Evolutionary conservation across 1,140 invertebrate genomes (phyloP).

Genomic region (Nomia melanderi): DNA sequence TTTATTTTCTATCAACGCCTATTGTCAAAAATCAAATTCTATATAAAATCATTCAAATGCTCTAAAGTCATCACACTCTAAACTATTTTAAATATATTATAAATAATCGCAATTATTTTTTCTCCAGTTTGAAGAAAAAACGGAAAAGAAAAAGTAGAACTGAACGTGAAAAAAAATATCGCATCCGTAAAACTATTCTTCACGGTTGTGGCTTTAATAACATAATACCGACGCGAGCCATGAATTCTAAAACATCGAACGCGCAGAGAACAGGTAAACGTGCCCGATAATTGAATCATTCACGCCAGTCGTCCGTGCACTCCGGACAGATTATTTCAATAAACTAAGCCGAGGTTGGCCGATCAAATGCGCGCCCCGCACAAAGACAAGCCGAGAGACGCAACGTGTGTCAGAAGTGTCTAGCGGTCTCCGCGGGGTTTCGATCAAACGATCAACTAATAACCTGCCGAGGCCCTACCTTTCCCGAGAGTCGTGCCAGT

Average conservation of each 20-base stretch:
- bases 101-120: too few species aligned
- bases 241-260: too few species aligned
- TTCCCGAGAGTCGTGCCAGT: slow-evolving; percentile 66
- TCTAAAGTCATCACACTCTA: too few species aligned
- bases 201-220: too few species aligned
- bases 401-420: slow-evolving; percentile 52
- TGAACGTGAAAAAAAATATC: too few species aligned
- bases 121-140: too few species aligned
- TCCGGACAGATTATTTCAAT: slow-evolving; percentile 22
- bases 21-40: background rate
- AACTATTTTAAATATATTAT: too few species aligned
- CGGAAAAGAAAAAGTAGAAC: too few species aligned
- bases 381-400: slow-evolving; percentile 40
- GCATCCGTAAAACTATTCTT: too few species aligned
- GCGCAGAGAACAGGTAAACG: too few species aligned
- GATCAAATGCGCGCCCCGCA: background rate
- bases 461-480: slow-evolving; percentile 71
- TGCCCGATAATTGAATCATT: background rate
- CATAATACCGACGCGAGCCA: too few species aligned
- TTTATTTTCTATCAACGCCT: background rate
- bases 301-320: background rate
- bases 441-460: slow-evolving; percentile 80
- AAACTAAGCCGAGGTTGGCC: background rate
- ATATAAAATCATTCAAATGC: too few species aligned
- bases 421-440: slow-evolving; percentile 70